A percentile compares a stretch with the other conserved stretches of the same genome.
Evolutionary conservation across 1,140 invertebrate genomes (phyloP).

Genomic region (Coelopa frigida): DNA sequence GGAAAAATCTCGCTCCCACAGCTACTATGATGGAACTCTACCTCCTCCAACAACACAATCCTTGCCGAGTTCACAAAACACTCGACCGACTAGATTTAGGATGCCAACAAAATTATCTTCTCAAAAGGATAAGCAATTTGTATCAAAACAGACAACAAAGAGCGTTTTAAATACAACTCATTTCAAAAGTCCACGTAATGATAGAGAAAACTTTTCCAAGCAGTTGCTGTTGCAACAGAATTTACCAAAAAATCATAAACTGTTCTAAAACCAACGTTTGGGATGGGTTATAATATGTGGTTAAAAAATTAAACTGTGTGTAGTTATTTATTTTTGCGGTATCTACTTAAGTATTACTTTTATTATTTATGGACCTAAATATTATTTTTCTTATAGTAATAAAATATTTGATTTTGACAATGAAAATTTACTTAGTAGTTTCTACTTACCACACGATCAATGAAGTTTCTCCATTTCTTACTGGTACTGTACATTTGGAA

Average conservation of each 20-base stretch:
- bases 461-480: constrained; percentile 54
- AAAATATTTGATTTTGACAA: constrained; percentile 3
- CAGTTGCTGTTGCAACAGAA: constrained; percentile 21
- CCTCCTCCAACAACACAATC: constrained; percentile 19
- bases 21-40: constrained; percentile 38
- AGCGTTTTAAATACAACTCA: constrained; percentile 39
- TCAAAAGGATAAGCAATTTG: too few species aligned
- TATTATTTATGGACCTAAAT: background rate
- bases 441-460: constrained; percentile 51
- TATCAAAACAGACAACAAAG: constrained; percentile 31
- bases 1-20: constrained; percentile 34
- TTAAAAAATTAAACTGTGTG: background rate
- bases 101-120: too few species aligned
- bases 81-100: too few species aligned
- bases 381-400: constrained; percentile 5
- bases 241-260: constrained; percentile 43
- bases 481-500: constrained; percentile 53
- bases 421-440: background rate
- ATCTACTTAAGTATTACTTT: constrained; percentile 1
- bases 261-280: constrained; percentile 19
- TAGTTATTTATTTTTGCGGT: background rate
- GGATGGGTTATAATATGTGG: background rate
- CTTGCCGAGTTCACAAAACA: constrained; percentile 6
- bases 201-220: constrained; percentile 22
- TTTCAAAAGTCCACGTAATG: constrained; percentile 32